Base-by-base conservation (phyloP, 2,888 invertebrate genomes). In the Campoletis raptor region DNA sequence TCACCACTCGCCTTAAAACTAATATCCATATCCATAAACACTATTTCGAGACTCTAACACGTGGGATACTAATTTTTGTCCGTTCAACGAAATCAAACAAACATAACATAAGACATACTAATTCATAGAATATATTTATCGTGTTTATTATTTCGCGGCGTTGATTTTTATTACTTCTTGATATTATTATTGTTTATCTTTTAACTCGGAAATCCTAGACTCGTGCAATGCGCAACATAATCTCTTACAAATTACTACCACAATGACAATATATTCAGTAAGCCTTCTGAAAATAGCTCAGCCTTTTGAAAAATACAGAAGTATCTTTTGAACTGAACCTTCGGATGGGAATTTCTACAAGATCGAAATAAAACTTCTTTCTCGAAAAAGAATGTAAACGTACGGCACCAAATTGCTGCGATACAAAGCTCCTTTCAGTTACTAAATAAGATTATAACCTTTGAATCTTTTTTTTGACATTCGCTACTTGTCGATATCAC, bases 1-100 rank as follows among this genome's bases (percentile, higher is more conserved):
- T 73, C 73, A 74, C 73, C 66, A 81, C 52, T 21, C 73, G 52
- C 52, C 12, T 70, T 64, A 45, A 54, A 21, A 40, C 57, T 24
- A 37, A 21, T 37, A 24, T 5, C 57, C 42, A 15, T 40, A 45
- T 18, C 24, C 4, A 37, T 36, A 21, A 52, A 42, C 36, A 40
- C 10, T 42, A 69, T 79, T 79, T 69, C 30, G 67, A 57, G 42
- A 24, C 21, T 40, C n/a, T 37, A 67, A 48, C 24, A 79, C 42
- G 42, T 52, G 40, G 52, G 37, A 52, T n/a, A 30, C 30, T 42
- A 40, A 4, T 72, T 52, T 36, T 10, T 3, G 18, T 24, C 12
- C n/a, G 36, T 36, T 3, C 36, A 30, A 30, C 45, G 15, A 45
- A 15, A 37, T n/a, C 9, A n/a, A 18, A 30, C 30, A 30, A 30